Evolutionary conservation across 2,113 vertebrate genomes (phyloP).

Genomic region (Fulica atra): DNA sequence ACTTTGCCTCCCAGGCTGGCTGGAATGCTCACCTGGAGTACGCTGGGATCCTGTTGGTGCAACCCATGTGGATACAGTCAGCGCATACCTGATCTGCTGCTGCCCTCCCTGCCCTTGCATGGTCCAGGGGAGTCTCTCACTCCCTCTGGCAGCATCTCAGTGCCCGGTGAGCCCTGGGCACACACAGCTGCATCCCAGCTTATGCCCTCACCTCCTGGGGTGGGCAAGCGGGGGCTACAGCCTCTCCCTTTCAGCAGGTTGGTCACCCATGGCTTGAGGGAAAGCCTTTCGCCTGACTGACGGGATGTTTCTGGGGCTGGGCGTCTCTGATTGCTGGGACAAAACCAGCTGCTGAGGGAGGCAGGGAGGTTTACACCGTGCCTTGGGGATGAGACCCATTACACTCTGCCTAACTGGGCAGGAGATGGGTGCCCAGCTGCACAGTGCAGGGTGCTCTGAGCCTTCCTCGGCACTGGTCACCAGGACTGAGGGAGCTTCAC

Average conservation of each 20-base stretch:
- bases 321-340: neutral
- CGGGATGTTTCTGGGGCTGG: neutral
- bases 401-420: neutral
- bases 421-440: neutral
- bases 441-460: neutral
- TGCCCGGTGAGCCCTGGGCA: neutral
- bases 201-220: too few species aligned
- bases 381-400: accelerated
- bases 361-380: neutral
- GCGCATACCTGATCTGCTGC: neutral
- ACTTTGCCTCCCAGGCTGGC: neutral
- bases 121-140: neutral
- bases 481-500: neutral
- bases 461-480: neutral
- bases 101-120: neutral
- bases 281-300: neutral
- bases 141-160: neutral
- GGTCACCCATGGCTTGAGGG: accelerated
- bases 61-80: accelerated
- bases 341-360: neutral
- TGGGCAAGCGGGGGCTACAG: neutral
- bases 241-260: neutral
- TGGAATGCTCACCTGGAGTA: accelerated
- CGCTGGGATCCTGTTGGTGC: neutral
- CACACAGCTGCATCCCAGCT: neutral